Conservation (phyloP, 2,888 invertebrate genomes). For the Drosophila anomalata region DNA sequence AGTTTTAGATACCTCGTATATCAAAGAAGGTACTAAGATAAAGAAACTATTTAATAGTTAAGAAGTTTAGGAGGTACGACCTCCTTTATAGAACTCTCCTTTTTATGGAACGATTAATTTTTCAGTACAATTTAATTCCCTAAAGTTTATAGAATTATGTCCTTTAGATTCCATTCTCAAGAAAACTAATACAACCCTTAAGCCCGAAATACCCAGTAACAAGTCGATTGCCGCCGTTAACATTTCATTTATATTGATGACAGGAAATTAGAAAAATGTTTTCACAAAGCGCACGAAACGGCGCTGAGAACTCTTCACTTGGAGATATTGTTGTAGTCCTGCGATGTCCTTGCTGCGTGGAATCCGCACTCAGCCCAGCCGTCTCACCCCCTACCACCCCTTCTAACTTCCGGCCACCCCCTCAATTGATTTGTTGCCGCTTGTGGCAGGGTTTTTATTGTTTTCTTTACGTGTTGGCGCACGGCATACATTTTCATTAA, state of each 20-base stretch:
- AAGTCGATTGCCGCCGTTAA: slow-evolving; percentile 40
- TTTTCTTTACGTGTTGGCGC: slow-evolving; percentile 40
- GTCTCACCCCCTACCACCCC: no score
- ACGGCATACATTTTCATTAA: slow-evolving; percentile 61
- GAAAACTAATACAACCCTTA: slow-evolving; percentile 5
- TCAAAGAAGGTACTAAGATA: no score
- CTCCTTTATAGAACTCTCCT: no score
- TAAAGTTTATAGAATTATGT: not conserved
- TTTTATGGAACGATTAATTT: no score
- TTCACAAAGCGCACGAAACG: slow-evolving; percentile 59
- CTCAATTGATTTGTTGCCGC: slow-evolving; percentile 31
- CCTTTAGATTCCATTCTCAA: not conserved
- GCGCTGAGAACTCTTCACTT: slow-evolving; percentile 18
- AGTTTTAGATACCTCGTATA: not conserved
- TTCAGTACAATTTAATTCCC: no score
- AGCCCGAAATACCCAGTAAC: slow-evolving; percentile 1
- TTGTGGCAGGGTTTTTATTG: slow-evolving; percentile 38
- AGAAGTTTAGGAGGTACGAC: no score
- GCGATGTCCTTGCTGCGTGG: slow-evolving; percentile 11
- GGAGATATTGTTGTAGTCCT: slow-evolving; percentile 18
- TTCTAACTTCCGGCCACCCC: not conserved
- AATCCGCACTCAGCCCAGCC: not conserved
- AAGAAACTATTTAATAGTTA: no score
- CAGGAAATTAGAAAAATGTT: slow-evolving; percentile 80
- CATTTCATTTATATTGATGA: slow-evolving; percentile 79